A percentile compares a stretch with the other conserved stretches of the same genome.
Evolutionary conservation across 2,797 vertebrate species (phyloP).

Genomic region (Pelodytes ibericus): DNA sequence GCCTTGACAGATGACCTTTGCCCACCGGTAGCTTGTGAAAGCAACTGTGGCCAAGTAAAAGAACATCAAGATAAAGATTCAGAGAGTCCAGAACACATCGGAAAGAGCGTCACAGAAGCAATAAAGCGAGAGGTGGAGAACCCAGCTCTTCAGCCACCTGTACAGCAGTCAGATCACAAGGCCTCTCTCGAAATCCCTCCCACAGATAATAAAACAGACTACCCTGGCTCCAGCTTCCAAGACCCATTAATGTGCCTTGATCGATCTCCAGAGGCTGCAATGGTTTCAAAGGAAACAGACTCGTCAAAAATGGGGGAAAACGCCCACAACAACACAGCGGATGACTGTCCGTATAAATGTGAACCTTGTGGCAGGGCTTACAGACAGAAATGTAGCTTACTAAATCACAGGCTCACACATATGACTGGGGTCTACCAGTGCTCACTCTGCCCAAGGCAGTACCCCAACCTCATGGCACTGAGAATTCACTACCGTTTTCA

Average conservation of each 20-base stretch:
- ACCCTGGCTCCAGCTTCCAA: not conserved
- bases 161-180: not conserved
- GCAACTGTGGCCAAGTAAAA: not conserved
- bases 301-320: not conserved
- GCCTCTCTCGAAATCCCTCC: not conserved
- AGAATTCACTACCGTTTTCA: slow-evolving; percentile 87
- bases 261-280: not conserved
- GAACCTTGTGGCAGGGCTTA: slow-evolving; percentile 89
- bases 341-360: slow-evolving; percentile 73
- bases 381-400: slow-evolving; percentile 85
- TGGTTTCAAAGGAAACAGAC: slow-evolving; percentile 5
- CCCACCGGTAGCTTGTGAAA: not conserved
- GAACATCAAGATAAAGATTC: not conserved
- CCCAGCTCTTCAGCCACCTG: not conserved
- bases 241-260: not conserved
- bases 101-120: slow-evolving; percentile 7
- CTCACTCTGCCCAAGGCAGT: slow-evolving; percentile 75
- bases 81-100: not conserved
- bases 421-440: slow-evolving; percentile 79
- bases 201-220: not conserved
- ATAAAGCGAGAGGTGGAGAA: slow-evolving; percentile 27
- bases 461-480: slow-evolving; percentile 86
- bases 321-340: not conserved
- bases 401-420: slow-evolving; percentile 88
- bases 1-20: not conserved